Percentiles rank a stretch among this genome's conserved stretches.
These are phyloP conservation scores for Drosophila bocki DNA, from an alignment of 1,140 invertebrate genomes.

Conservation along the genomic window DNA sequence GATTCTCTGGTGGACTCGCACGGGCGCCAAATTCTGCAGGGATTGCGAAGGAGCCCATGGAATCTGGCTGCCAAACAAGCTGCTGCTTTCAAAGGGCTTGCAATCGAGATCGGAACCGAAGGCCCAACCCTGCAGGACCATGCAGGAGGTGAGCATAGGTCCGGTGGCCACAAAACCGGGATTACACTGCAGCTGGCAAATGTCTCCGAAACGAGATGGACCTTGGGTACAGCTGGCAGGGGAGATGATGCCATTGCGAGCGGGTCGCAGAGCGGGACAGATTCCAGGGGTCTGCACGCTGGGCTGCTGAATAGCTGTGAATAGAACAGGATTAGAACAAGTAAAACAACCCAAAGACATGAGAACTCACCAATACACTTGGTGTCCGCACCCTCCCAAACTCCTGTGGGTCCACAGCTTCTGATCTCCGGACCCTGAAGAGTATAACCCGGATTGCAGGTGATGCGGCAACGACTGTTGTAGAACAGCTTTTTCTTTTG, in stretches of 20 bases:
- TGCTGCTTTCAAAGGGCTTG: slow-evolving; percentile 44
- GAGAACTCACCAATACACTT: slow-evolving; percentile 85
- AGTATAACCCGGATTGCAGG: slow-evolving; percentile 86
- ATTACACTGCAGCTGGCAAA: slow-evolving; percentile 85
- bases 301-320: background rate
- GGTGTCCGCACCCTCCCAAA: slow-evolving; percentile 86
- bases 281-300: background rate
- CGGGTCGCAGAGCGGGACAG: slow-evolving; percentile 84
- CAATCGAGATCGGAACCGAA: slow-evolving; percentile 71
- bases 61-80: slow-evolving; percentile 15
- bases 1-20: slow-evolving; percentile 49
- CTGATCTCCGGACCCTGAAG: slow-evolving; percentile 86
- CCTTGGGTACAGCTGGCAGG: slow-evolving; percentile 85
- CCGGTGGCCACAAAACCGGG: slow-evolving; percentile 76
- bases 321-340: background rate
- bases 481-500: slow-evolving; percentile 74
- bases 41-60: slow-evolving; percentile 10
- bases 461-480: slow-evolving; percentile 87
- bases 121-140: slow-evolving; percentile 64
- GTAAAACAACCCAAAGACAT: rapidly evolving
- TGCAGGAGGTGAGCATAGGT: slow-evolving; percentile 48
- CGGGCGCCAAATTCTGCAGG: background rate
- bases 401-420: slow-evolving; percentile 85
- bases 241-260: slow-evolving; percentile 85
- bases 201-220: slow-evolving; percentile 82